phyloP scores from a whole-genome alignment of 2,113 vertebrate species.

The Stomatorhinus ivindoensis region DNA sequence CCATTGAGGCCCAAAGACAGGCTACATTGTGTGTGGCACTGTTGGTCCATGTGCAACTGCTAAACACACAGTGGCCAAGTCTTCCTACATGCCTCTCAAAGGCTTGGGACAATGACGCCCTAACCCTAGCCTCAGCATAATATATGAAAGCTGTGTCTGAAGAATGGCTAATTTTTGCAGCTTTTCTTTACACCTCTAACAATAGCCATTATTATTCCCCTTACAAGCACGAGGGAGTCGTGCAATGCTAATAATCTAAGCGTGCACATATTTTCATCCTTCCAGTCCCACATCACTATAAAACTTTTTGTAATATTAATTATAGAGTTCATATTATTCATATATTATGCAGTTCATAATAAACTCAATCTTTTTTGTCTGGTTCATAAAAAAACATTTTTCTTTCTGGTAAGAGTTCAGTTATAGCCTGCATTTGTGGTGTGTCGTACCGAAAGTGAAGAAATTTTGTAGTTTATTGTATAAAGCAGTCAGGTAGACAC shows the following conservation, averaged over 20 bases:
- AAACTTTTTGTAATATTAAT: background rate
- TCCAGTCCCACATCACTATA: background rate
- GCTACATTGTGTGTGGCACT: background rate
- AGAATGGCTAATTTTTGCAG: background rate
- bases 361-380: background rate
- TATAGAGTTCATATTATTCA: background rate
- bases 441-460: background rate
- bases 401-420: background rate
- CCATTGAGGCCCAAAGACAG: slow-evolving; percentile 5
- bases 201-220: background rate
- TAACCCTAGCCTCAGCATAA: background rate
- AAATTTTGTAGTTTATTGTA: background rate
- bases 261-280: background rate
- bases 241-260: background rate
- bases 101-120: background rate
- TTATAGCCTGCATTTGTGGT: background rate
- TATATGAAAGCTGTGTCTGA: background rate
- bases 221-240: background rate
- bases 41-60: background rate
- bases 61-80: background rate
- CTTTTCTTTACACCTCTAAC: background rate
- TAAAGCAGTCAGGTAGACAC: background rate
- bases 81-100: background rate
- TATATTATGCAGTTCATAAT: background rate
- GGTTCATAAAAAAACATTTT: background rate